Conservation (phyloP, 2,888 invertebrate species). For the Aquatica leii region DNA sequence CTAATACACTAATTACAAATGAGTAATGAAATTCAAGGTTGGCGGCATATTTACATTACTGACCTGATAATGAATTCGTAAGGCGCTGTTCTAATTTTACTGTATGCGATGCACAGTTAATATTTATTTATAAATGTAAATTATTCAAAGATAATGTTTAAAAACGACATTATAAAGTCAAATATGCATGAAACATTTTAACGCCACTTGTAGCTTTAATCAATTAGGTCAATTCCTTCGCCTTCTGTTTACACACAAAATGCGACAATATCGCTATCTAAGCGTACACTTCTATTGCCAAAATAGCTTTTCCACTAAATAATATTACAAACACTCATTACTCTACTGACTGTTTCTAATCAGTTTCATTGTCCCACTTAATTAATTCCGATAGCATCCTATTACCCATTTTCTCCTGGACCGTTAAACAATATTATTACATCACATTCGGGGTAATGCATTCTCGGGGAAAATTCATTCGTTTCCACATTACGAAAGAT, state of each 20-base stretch:
- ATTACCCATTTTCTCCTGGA: constrained; percentile 3
- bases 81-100: constrained; percentile 12
- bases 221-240: background rate
- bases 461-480: background rate
- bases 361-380: constrained; percentile 2
- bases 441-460: background rate
- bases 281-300: background rate
- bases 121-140: constrained; percentile 15
- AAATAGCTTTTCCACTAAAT: background rate
- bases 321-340: background rate
- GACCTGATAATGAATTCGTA: constrained; percentile 1
- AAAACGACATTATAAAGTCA: background rate
- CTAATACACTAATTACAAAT: constrained; percentile 3
- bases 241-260: too few relatives aligned
- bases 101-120: background rate
- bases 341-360: background rate
- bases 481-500: background rate
- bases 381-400: constrained; percentile 2
- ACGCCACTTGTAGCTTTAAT: background rate
- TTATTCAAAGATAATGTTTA: constrained; percentile 3
- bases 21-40: constrained; percentile 2
- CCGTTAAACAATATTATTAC: constrained; percentile 1
- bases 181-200: background rate
- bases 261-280: too few relatives aligned
- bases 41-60: background rate